Base-by-base conservation (phyloP, 2,888 invertebrate genomes). In the Geotrupes spiniger region DNA sequence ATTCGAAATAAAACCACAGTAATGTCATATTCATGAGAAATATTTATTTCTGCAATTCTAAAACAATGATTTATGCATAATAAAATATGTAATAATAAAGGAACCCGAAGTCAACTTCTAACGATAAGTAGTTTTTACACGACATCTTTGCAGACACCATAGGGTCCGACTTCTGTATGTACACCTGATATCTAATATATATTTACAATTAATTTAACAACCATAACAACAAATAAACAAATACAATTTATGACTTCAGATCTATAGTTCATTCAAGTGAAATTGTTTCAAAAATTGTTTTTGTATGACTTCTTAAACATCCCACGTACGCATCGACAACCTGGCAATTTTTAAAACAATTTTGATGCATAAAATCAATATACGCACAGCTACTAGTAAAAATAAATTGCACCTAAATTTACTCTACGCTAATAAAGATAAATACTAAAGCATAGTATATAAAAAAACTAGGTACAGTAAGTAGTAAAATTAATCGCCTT, bases 1-100 rank as follows among this genome's bases (percentile, higher is more conserved):
- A 21, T 21, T 21, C 21, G 17, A 31, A 42, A 47, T 26, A 17
- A 47, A 42, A 47, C 28, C 33, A 38, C 14, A 26, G n/a, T n/a
- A n/a, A n/a, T 10, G 8, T 15, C 6, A 12, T 45, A 33, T 36
- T 41, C 42, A 38, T 51, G 51, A 51, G 51, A 51, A 51, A 51
- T 46, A 47, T 51, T 51, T 51, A 51, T 51, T 83, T 38, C 65
- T 67, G 65, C 63, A 67, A 64, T 65, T 67, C 67, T 69, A 69
- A 70, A 70, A 69, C 71, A 71, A 69, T 68, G 61, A 69, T 69
- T 64, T 66, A 70, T 66, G 67, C 65, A 70, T 70, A 70, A 69
- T 68, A 70, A 70, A 70, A 70, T 69, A 66, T 68, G 63, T 67
- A 66, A 65, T 63, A 66, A 67, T 65, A 64, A 71, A 70, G 65